Percentiles rank a stretch among this genome's conserved stretches.
phyloP scores from a whole-genome alignment of 2,888 invertebrate species.

The Drosophila sordidapex region DNA sequence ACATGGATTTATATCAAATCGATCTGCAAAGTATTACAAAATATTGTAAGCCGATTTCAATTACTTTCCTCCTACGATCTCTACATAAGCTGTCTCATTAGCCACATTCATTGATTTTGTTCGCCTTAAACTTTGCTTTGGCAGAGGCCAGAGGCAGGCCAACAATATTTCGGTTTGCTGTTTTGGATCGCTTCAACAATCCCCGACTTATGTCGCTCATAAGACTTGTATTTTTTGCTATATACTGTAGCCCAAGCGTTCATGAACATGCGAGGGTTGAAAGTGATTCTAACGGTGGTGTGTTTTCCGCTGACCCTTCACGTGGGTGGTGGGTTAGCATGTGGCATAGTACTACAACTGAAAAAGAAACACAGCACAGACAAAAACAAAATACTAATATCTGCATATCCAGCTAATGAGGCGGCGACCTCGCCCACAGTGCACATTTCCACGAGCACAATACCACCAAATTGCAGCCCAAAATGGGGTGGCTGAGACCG shows the following conservation, averaged over 20 bases:
- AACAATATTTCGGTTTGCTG: constrained; percentile 4
- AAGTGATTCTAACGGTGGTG: constrained; percentile 40
- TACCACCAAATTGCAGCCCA: constrained; percentile 29
- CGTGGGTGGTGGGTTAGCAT: constrained; percentile 52
- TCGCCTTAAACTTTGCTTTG: neutral
- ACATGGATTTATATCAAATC: neutral
- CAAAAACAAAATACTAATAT: constrained; percentile 31
- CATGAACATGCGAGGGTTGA: constrained; percentile 54
- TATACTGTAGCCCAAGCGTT: constrained; percentile 13
- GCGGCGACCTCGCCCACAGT: constrained; percentile 61
- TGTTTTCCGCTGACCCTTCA: constrained; percentile 49
- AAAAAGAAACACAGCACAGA: constrained; percentile 16
- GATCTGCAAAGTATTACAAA: neutral
- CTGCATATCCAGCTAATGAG: constrained; percentile 67
- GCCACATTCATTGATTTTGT: neutral
- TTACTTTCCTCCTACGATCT: neutral
- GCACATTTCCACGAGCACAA: constrained; percentile 18
- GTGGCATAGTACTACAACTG: neutral
- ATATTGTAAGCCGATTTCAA: neutral
- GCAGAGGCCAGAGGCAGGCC: neutral
- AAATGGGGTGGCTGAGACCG: constrained; percentile 29
- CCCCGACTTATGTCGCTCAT: constrained; percentile 10
- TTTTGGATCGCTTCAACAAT: constrained; percentile 5
- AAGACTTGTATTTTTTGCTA: constrained; percentile 17
- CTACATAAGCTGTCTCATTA: neutral